Evolutionary conservation across 2,113 vertebrate species (phyloP).

Genomic region (Mirza zaza): DNA sequence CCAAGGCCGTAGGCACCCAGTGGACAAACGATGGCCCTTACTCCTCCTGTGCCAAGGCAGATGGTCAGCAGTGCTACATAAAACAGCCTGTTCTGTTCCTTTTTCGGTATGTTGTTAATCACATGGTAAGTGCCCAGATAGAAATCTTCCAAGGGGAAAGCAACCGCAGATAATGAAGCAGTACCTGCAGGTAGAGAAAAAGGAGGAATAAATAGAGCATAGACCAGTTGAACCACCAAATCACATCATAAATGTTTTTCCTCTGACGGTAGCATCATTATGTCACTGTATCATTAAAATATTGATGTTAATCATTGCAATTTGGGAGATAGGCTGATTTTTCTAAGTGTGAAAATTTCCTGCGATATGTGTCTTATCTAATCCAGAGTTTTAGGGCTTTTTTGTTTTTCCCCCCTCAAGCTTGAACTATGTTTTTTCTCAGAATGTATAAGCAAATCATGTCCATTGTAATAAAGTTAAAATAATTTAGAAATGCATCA

Average conservation of each 20-base stretch:
- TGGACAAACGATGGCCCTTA: conserved; percentile 91
- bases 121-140: conserved; percentile 86
- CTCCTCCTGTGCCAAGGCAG: conserved; percentile 90
- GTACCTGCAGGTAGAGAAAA: conserved; percentile 85
- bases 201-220: neutral
- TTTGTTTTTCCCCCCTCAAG: neutral
- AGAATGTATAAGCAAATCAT: conserved; percentile 1
- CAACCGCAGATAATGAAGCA: conserved; percentile 89
- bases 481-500: neutral
- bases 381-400: neutral
- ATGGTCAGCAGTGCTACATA: conserved; percentile 88
- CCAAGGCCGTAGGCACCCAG: conserved; percentile 87
- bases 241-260: neutral
- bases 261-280: neutral
- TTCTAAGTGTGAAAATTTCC: conserved; percentile 11
- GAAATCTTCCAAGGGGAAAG: conserved; percentile 94
- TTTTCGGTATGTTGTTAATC: conserved; percentile 82
- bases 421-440: neutral
- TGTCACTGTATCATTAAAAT: neutral
- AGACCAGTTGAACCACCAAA: neutral
- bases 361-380: neutral
- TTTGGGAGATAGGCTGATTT: neutral
- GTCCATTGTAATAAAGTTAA: conserved; percentile 11
- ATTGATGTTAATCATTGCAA: neutral
- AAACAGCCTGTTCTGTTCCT: conserved; percentile 89